Conservation (phyloP, 1,140 invertebrate genomes). For the Drosophila pseudoobscura region DNA sequence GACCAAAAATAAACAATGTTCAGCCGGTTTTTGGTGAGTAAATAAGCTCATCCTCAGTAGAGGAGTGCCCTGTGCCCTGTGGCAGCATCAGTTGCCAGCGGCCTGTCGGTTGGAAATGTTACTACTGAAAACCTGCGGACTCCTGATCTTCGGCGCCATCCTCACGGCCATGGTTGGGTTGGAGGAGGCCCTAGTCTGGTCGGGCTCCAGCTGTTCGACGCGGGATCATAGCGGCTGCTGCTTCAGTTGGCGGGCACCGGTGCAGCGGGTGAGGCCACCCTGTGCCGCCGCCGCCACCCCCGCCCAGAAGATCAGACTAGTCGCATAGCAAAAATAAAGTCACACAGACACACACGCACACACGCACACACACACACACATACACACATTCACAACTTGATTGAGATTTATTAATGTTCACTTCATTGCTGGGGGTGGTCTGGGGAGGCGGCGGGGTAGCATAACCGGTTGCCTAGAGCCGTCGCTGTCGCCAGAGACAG, state of each 20-base stretch:
- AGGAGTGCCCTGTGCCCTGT: background rate
- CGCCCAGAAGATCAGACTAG: background rate
- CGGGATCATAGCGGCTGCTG: slow-evolving; percentile 31
- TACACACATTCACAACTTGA: slow-evolving; percentile 17
- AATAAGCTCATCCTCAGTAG: background rate
- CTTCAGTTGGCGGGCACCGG: background rate
- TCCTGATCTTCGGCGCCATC: background rate
- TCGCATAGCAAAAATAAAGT: background rate
- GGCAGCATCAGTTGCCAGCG: slow-evolving; percentile 11
- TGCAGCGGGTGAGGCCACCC: slow-evolving; percentile 3
- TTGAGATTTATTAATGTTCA: slow-evolving; percentile 17
- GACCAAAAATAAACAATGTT: slow-evolving; percentile 37
- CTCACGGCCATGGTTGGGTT: background rate
- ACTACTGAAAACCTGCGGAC: slow-evolving; percentile 23
- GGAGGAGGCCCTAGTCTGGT: slow-evolving; percentile 12
- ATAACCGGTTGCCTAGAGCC: slow-evolving; percentile 22
- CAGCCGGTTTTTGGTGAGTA: slow-evolving; percentile 25
- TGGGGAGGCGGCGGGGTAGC: background rate
- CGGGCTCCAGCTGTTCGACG: slow-evolving; percentile 5
- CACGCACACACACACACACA: background rate
- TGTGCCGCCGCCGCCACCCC: slow-evolving; percentile 3
- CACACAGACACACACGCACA: slow-evolving; percentile 1
- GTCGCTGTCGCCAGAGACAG: slow-evolving; percentile 6
- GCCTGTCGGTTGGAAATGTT: slow-evolving; percentile 14
- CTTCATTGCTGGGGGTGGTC: too few species aligned